phyloP scores from a whole-genome alignment of 2,888 invertebrate species.

The Hydrotaea diabolus region DNA sequence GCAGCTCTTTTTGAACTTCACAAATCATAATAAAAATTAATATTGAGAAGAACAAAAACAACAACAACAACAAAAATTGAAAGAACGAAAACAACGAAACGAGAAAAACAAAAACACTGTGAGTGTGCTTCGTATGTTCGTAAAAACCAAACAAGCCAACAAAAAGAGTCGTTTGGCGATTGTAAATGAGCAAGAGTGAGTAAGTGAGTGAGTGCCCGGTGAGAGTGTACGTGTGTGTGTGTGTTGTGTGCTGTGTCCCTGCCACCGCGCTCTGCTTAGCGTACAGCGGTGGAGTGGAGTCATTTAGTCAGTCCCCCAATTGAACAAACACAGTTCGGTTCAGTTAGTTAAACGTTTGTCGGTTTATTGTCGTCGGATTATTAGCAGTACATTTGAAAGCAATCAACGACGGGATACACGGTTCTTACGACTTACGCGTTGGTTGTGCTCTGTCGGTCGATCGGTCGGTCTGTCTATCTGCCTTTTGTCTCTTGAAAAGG shows the following conservation, averaged over 20 bases:
- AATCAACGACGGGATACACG: neutral
- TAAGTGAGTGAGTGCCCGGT: constrained; percentile 2
- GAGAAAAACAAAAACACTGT: constrained; percentile 9
- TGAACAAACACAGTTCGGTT: constrained; percentile 35
- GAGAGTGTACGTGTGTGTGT: neutral
- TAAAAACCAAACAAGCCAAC: neutral
- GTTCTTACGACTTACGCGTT: neutral
- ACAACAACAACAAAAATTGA: too few relatives aligned
- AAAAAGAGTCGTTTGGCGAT: constrained; percentile 11
- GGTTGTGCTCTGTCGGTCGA: too few relatives aligned
- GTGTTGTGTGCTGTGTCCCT: neutral
- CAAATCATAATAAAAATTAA: constrained; percentile 67
- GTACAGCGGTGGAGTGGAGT: neutral
- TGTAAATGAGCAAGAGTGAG: neutral
- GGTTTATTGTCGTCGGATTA: constrained; percentile 54
- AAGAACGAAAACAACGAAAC: constrained; percentile 9
- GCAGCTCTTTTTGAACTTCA: constrained; percentile 66
- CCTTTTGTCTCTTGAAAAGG: too few relatives aligned
- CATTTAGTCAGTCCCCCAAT: constrained; percentile 16
- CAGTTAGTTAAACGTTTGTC: constrained; percentile 63
- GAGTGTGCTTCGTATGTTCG: neutral
- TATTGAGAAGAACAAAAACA: constrained; percentile 46
- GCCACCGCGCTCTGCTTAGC: neutral
- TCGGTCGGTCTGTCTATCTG: too few relatives aligned
- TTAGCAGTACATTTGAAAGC: constrained; percentile 13